A percentile compares a stretch with the other conserved stretches of the same genome.
Evolutionary conservation across 2,797 vertebrate species (phyloP).

Genomic region (Labroides dimidiatus): DNA sequence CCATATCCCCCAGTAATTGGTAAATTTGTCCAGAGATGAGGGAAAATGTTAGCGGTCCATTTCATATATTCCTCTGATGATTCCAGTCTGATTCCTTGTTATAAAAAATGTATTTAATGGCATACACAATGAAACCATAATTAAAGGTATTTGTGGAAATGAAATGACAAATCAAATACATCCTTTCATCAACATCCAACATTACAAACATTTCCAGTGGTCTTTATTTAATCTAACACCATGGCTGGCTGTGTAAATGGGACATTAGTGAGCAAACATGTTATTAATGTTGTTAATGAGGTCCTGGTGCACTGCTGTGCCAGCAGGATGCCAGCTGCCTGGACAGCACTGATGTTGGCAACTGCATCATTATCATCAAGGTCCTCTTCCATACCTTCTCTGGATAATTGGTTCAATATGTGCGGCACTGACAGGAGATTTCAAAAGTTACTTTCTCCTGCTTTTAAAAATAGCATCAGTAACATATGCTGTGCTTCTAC

Average conservation of each 20-base stretch:
- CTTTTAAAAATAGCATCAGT: slow-evolving; percentile 57
- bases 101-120: not conserved
- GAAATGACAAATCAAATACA: not conserved
- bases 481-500: slow-evolving; percentile 53
- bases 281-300: slow-evolving; percentile 67
- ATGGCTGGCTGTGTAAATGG: slow-evolving; percentile 22
- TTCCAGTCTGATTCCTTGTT: too few species aligned
- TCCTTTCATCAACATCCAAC: slow-evolving; percentile 18
- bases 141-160: not conserved
- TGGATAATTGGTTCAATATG: slow-evolving; percentile 58
- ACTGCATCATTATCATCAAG: slow-evolving; percentile 67
- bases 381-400: slow-evolving; percentile 44
- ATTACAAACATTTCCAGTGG: slow-evolving; percentile 7
- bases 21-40: too few species aligned
- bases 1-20: too few species aligned
- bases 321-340: slow-evolving; percentile 68
- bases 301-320: slow-evolving; percentile 60
- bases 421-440: slow-evolving; percentile 35
- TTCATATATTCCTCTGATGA: too few species aligned
- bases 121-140: not conserved
- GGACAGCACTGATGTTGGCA: slow-evolving; percentile 60
- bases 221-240: slow-evolving; percentile 19
- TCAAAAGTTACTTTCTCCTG: slow-evolving; percentile 48
- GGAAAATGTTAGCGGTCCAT: too few species aligned
- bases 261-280: slow-evolving; percentile 41